Evolutionary conservation across 2,113 vertebrate genomes (phyloP).

Genomic region (Dryoscopus gambensis): DNA sequence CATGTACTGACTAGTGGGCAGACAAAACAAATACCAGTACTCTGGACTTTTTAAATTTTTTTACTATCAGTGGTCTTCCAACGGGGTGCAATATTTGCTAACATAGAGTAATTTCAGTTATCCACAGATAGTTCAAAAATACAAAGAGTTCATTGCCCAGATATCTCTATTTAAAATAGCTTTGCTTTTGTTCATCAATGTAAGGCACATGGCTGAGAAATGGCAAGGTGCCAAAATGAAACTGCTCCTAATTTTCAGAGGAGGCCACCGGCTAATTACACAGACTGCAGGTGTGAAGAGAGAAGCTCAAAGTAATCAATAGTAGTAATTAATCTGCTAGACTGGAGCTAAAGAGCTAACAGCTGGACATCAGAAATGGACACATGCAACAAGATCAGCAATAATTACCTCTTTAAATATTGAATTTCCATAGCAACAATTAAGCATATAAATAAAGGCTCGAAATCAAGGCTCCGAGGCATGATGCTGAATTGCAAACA

Average conservation of each 20-base stretch:
- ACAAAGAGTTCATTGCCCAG: slow-evolving; percentile 73
- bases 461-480: slow-evolving; percentile 72
- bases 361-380: slow-evolving; percentile 87
- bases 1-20: slow-evolving; percentile 9
- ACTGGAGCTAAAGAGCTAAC: slow-evolving; percentile 86
- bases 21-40: slow-evolving; percentile 21
- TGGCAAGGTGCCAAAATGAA: slow-evolving; percentile 82
- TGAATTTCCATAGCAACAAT: slow-evolving; percentile 87
- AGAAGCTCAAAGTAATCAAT: slow-evolving; percentile 86
- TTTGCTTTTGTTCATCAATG: slow-evolving; percentile 80
- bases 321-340: slow-evolving; percentile 88
- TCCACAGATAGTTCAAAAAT: slow-evolving; percentile 68
- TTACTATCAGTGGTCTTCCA: slow-evolving; percentile 42
- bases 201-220: slow-evolving; percentile 76
- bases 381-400: slow-evolving; percentile 87
- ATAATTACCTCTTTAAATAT: slow-evolving; percentile 88
- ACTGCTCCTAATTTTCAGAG: slow-evolving; percentile 84
- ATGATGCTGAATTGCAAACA: slow-evolving; percentile 73
- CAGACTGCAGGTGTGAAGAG: slow-evolving; percentile 87
- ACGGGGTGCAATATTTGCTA: slow-evolving; percentile 66
- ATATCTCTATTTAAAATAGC: slow-evolving; percentile 81
- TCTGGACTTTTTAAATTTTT: background rate
- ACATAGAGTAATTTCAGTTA: slow-evolving; percentile 69
- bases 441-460: slow-evolving; percentile 81
- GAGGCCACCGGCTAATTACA: slow-evolving; percentile 84